Evolutionary conservation across 2,797 vertebrate genomes (phyloP), one percentile per base, ranked within the genome.

Genomic region (Manis crassicaudata): DNA sequence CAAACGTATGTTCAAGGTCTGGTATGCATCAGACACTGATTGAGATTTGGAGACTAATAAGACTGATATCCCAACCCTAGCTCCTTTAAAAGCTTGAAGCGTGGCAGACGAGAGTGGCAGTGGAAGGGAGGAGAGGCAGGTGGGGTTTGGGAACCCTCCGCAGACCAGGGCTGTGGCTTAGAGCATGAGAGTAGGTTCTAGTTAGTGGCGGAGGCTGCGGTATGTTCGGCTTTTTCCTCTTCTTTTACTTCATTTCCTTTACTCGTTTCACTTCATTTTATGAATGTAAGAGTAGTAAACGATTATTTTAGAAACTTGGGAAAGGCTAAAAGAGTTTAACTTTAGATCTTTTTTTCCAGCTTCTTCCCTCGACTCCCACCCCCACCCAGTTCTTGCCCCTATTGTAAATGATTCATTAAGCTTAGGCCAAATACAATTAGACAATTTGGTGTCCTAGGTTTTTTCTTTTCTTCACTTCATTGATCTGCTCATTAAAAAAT

Each of bases 401-500:
- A 27, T 83, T 90, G 82, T 25, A 91, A 84, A 93, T 75, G 92
- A 84, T 46, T 46, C 46, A 46, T 60, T 96, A 46, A 56, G 5
- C 54, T 94, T 20, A 94, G 52, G 60, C 8, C 21, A 82, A 79
- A 80, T 29, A 81, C 0, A 83, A 13, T 73, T 29, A 76, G 14
- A 86, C 0, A 75, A 12, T 91, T 95, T 85, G 40, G 20, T 7
- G 52, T n/a, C 58, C 87, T 43, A 20, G 18, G 58, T n/a, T 83
- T 86, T 54, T 52, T 54, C 50, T 84, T 46, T 67, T 12, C 16
- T 79, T 83, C 25, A 77, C 16, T 77, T 94, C 32, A 81, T 60
- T 92, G 85, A 85, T 90, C 93, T 93, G 52, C 58, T 90, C 68
- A 68, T 95, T 93, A 62, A 80, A 94, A 90, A 95, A 18, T 60